phyloP scores from a whole-genome alignment of 2,797 vertebrate species.

The Staurois parvus region DNA sequence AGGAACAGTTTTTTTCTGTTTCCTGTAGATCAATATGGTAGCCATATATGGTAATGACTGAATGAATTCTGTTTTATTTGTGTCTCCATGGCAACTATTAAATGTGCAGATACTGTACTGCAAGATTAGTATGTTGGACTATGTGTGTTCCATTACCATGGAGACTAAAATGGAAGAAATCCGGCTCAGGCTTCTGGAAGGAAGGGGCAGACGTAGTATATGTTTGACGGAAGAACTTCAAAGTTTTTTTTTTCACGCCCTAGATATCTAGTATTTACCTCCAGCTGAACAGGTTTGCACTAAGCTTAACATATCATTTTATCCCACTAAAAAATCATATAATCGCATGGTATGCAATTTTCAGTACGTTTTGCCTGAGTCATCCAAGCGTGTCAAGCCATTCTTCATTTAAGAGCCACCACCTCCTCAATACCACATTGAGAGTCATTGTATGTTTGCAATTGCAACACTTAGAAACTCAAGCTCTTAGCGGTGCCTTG shows the following conservation, averaged over 20 bases:
- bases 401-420: neutral
- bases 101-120: constrained; percentile 47
- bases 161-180: constrained; percentile 28
- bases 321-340: neutral
- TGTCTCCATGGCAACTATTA: constrained; percentile 55
- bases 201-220: neutral
- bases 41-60: constrained; percentile 42
- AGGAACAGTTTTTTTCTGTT: neutral
- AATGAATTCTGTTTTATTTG: constrained; percentile 41
- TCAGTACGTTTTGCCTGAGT: constrained; percentile 5
- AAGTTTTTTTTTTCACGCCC: neutral
- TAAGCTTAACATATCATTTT: neutral
- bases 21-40: constrained; percentile 10
- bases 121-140: constrained; percentile 45
- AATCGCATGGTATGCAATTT: neutral
- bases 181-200: neutral
- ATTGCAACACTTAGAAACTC: constrained; percentile 9
- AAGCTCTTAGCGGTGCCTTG: constrained; percentile 28
- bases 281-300: neutral
- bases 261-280: neutral
- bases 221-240: neutral
- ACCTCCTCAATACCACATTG: constrained; percentile 1
- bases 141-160: constrained; percentile 35
- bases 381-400: neutral
- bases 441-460: constrained; percentile 12